Percentiles rank a stretch among this genome's conserved stretches.
Conservation (phyloP, 2,888 invertebrate genomes). For the Pandemis corylana region DNA sequence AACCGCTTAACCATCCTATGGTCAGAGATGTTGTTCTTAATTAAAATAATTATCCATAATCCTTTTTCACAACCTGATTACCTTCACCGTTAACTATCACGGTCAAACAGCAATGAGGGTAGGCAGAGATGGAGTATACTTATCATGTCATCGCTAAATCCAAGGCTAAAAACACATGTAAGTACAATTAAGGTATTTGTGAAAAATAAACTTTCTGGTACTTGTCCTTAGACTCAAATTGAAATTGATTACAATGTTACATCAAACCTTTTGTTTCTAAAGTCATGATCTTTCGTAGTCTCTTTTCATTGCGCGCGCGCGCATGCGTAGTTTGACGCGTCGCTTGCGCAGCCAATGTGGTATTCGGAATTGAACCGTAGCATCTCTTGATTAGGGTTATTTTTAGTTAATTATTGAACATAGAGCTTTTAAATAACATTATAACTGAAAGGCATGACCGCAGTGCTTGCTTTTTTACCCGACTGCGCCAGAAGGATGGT, state of each 20-base stretch:
- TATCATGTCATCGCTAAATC: constrained; percentile 3
- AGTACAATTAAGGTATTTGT: neutral
- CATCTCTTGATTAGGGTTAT: no score
- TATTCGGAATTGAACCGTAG: neutral
- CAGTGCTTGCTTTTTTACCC: no score
- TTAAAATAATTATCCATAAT: neutral
- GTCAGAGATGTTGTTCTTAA: no score
- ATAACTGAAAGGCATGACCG: no score
- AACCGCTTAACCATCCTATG: no score
- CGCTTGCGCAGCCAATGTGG: neutral
- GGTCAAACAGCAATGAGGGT: neutral
- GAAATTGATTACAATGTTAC: neutral
- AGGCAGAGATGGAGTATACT: constrained; percentile 12
- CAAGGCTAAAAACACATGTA: neutral
- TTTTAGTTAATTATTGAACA: no score
- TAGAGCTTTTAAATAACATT: no score
- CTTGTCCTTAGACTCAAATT: neutral
- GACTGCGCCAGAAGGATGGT: no score
- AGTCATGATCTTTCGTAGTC: neutral
- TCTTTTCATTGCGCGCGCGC: neutral
- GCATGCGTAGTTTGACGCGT: neutral
- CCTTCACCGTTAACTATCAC: constrained; percentile 11
- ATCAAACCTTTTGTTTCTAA: neutral
- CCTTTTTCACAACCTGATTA: neutral
- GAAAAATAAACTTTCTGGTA: neutral